Percentiles rank a stretch among this genome's conserved stretches.
Conservation (phyloP, 2,113 vertebrate genomes). For the Sapayoa aenigma region DNA sequence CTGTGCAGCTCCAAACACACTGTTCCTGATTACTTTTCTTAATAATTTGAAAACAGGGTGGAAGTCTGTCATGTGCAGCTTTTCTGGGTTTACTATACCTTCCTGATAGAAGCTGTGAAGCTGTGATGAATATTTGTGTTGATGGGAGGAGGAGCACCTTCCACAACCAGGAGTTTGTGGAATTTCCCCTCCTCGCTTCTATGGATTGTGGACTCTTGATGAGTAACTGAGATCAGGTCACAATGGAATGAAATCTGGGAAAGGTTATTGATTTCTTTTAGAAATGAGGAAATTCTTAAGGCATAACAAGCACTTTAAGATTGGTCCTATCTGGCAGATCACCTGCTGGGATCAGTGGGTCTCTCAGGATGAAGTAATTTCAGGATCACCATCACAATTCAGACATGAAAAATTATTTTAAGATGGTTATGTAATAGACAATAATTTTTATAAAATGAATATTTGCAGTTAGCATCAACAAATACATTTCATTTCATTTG, state of each 20-base stretch:
- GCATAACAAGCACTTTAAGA: not conserved
- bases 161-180: not conserved
- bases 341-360: not conserved
- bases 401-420: conserved; percentile 11
- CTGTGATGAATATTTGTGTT: not conserved
- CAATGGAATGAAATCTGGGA: not conserved
- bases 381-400: not conserved
- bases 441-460: conserved; percentile 10
- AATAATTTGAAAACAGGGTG: not conserved
- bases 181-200: not conserved
- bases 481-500: conserved; percentile 54
- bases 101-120: not conserved
- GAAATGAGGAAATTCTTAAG: not conserved
- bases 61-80: not conserved
- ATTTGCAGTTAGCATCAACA: conserved; percentile 52
- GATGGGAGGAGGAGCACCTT: not conserved
- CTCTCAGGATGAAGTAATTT: not conserved
- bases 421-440: not conserved
- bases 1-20: not conserved
- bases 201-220: not conserved
- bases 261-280: not conserved
- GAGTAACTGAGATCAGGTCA: not conserved
- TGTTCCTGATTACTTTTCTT: not conserved
- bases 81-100: not conserved
- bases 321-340: not conserved